Evolutionary conservation across 2,888 invertebrate genomes (phyloP), one percentile per base, ranked within the genome.

Genomic region (Loripinus fragilis): DNA sequence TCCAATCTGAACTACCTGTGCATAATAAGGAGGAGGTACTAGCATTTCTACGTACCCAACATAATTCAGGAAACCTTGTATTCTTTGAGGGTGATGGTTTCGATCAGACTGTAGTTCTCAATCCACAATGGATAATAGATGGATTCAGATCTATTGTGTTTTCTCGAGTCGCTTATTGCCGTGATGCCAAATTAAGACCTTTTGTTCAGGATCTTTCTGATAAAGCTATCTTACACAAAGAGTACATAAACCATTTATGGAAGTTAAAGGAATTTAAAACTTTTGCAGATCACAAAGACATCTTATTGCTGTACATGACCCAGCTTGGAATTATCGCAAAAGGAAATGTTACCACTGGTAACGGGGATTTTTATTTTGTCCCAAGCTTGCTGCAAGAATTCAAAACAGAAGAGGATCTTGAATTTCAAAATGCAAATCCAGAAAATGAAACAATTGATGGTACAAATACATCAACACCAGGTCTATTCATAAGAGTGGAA

Each of bases 31-130:
- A 71, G 8, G 52, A 71, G 41, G 20, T 71, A 23, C 50, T 35
- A n/a, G 28, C 55, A 15, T 71, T 71, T n/a, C 71, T 71, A 0
- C 38, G 28, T 7, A 52, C 52, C n/a, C 71, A 71, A n/a, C 71
- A 71, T 60, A 38, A 3, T 7, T 42, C 50, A 28, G 60, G 71
- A 38, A 23, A 33, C 23, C 8, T 71, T 1, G 15, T 71, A 33
- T 71, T 35, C 38, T 71, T 71, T 60, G 71, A 71, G 25, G 71
- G 64, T 25, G 28, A 12, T 28, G 52, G 52, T 8, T 41, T 71
- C 15, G 50, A 52, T 10, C 30, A 60, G 2, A 25, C 50, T 10
- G 71, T 71, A 20, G 64, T 71, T 7, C 33, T 71, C 5, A 25
- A 42, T 1, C 60, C 71, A 1, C 60, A 42, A 23, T 71, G 33